Percentiles rank a stretch among this genome's conserved stretches.
These are phyloP conservation scores for Calliopum simillimum DNA, from an alignment of 2,888 invertebrate genomes.

Conservation along the genomic window DNA sequence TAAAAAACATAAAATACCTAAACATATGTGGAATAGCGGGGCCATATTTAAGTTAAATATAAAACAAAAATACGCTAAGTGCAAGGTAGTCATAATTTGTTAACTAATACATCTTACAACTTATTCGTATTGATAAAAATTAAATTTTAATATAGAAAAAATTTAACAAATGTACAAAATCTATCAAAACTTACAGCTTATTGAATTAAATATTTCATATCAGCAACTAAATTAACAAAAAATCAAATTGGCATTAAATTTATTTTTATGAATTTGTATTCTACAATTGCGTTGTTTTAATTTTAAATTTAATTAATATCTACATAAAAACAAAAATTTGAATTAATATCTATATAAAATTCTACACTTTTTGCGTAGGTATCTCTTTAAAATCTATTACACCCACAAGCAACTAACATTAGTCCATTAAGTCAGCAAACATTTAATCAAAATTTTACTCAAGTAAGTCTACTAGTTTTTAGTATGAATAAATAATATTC, in stretches of 20 bases:
- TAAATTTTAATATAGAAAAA: neutral
- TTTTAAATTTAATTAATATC: too few species aligned
- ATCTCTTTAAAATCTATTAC: too few species aligned
- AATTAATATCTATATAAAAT: too few species aligned
- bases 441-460: constrained; percentile 11
- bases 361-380: too few species aligned
- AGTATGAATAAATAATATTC: neutral
- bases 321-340: too few species aligned
- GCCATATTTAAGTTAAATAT: constrained; percentile 61
- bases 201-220: neutral
- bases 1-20: constrained; percentile 43
- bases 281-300: too few species aligned
- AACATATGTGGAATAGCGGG: constrained; percentile 68
- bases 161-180: neutral
- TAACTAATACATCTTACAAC: constrained; percentile 33
- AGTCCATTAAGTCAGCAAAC: constrained; percentile 14
- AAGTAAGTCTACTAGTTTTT: neutral
- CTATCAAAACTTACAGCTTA: too few species aligned
- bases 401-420: constrained; percentile 18
- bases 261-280: constrained; percentile 1
- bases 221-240: neutral
- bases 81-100: constrained; percentile 47
- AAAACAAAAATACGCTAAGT: constrained; percentile 55
- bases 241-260: constrained; percentile 11
- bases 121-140: neutral